Evolutionary conservation across 2,797 vertebrate genomes (phyloP), one percentile per base, ranked within the genome.

Genomic region (Nyctalus aviator): DNA sequence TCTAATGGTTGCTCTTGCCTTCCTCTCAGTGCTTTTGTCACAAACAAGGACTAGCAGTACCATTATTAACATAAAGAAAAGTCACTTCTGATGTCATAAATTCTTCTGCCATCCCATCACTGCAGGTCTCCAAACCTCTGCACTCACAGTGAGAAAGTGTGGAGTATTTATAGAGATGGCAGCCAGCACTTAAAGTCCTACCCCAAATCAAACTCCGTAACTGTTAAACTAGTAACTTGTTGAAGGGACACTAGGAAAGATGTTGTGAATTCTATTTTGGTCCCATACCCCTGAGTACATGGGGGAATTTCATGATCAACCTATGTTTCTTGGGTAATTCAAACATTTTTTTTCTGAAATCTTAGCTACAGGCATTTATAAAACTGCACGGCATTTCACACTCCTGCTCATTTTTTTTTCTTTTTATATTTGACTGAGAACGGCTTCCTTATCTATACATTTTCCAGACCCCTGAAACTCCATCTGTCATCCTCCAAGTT

Each of bases 371-470:
- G 23, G n/a, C 23, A 85, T 94, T 93, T 96, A 79, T 91, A 82
- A 94, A 95, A 82, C 37, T 62, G 76, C 46, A 72, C 84, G 88
- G 6, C 25, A 93, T 88, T 95, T 94, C 23, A 71, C 75, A 95
- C 17, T 88, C 46, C 55, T 91, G 59, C n/a, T 91, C 50, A 92
- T 88, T 88, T 82, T 88, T 88, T 82, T 92, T 87, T 90, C 57
- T 85, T 93, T 78, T 87, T 87, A 69, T 84, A 89, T 90, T 87
- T 85, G 64, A 91, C 57, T 87, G 69, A 91, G 57, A 96, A 87
- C 46, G 84, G 79, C 17, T 92, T 94, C 37, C 9, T 50, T 84
- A 25, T 41, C 44, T 91, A 81, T 59, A 48, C 0, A 32, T 91
- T 90, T 86, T 88, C 35, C 37, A 93, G 76, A 44, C 69, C 27